A percentile compares a stretch with the other conserved stretches of the same genome.
These are phyloP conservation scores for Stenodera caucasica DNA, from an alignment of 2,888 invertebrate genomes.

Conservation along the genomic window DNA sequence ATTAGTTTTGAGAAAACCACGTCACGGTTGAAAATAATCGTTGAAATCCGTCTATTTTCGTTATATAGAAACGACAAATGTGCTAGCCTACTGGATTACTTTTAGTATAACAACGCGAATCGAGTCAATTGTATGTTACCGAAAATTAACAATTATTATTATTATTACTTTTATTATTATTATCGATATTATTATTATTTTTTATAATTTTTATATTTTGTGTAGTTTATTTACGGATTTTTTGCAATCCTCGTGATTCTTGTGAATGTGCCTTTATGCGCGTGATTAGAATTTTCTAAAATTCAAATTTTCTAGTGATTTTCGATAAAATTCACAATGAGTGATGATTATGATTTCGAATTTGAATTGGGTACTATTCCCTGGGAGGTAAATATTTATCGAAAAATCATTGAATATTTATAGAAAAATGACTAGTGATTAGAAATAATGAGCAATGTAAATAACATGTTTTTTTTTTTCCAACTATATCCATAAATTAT, in stretches of 20 bases:
- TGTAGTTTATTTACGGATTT: too few relatives aligned
- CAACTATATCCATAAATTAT: too few relatives aligned
- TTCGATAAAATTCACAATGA: constrained; percentile 31
- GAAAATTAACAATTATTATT: too few relatives aligned
- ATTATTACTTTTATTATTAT: too few relatives aligned
- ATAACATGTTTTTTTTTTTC: too few relatives aligned
- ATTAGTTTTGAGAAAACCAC: not conserved
- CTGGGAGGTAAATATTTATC: constrained; percentile 42
- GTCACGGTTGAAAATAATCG: not conserved
- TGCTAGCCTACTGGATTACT: constrained; percentile 3
- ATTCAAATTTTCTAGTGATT: not conserved
- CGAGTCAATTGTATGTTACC: constrained; percentile 20
- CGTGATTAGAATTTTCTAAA: not conserved
- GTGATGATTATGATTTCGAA: constrained; percentile 48
- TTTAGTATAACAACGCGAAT: constrained; percentile 29
- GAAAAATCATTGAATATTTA: too few relatives aligned
- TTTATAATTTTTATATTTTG: too few relatives aligned
- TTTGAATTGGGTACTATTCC: constrained; percentile 50
- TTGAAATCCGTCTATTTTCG: not conserved
- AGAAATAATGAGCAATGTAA: too few relatives aligned
- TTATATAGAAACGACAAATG: not conserved
- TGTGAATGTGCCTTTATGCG: not conserved
- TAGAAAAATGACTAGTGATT: too few relatives aligned
- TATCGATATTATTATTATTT: too few relatives aligned
- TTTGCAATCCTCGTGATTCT: too few relatives aligned